Conservation (phyloP, 2,113 vertebrate species). For the Neogobius melanostomus region DNA sequence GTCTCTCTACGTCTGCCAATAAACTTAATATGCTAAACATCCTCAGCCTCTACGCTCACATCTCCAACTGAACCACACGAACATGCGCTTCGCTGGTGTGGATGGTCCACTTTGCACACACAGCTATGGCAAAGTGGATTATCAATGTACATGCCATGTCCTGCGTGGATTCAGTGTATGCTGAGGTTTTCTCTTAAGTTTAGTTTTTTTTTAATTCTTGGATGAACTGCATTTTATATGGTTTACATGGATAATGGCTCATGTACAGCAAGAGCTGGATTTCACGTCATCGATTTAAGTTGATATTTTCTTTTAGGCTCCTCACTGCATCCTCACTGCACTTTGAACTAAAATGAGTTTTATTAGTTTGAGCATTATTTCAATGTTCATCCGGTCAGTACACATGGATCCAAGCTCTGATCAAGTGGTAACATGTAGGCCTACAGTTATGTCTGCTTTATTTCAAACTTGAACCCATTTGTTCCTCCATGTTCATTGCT, state of each 20-base stretch:
- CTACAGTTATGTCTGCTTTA: too few relatives aligned
- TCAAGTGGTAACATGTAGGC: too few relatives aligned
- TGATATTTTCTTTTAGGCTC: too few relatives aligned
- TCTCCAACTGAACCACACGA: conserved; percentile 17
- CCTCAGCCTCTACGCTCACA: conserved; percentile 27
- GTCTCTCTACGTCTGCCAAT: conserved; percentile 71
- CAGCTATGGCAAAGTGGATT: background rate
- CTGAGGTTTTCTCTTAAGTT: background rate
- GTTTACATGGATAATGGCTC: background rate
- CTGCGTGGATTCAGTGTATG: background rate
- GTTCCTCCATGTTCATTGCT: too few relatives aligned
- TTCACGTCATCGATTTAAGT: background rate
- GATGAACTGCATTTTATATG: background rate
- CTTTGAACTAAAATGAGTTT: too few relatives aligned
- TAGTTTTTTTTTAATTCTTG: background rate
- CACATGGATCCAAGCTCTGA: too few relatives aligned
- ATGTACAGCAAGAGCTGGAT: background rate
- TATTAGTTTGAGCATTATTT: too few relatives aligned
- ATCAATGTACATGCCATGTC: background rate
- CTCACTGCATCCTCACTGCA: too few relatives aligned
- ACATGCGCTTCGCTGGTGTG: background rate
- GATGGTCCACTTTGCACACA: background rate
- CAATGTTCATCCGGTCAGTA: too few relatives aligned
- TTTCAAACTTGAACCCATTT: too few relatives aligned
- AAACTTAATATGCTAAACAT: conserved; percentile 80